Conservation (phyloP, 2,888 invertebrate genomes). For the Deilephila elpenor region DNA sequence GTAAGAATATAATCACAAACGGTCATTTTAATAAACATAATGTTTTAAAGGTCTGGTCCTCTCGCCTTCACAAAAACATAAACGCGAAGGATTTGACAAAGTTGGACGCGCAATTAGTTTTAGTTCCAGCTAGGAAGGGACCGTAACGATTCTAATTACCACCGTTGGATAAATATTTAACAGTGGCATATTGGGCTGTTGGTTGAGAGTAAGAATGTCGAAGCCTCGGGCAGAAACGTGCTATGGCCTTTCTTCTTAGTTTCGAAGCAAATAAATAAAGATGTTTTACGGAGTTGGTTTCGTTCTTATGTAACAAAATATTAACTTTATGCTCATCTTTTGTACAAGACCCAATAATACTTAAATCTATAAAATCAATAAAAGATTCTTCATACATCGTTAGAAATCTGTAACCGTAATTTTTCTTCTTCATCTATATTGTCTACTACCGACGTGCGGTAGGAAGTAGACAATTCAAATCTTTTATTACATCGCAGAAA, state of each 20-base stretch:
- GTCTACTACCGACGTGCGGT: no score
- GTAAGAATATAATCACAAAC: constrained; percentile 7
- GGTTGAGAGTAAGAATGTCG: background rate
- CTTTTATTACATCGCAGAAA: no score
- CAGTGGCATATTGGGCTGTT: constrained; percentile 33
- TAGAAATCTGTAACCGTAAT: no score
- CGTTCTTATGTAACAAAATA: background rate
- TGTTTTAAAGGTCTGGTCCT: background rate
- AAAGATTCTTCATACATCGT: no score
- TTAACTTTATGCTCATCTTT: no score
- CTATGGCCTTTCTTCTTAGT: no score
- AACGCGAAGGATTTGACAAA: constrained; percentile 16
- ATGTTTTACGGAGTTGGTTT: background rate
- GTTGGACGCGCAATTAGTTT: constrained; percentile 28
- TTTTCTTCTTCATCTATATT: no score
- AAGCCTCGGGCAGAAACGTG: no score
- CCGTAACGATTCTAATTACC: constrained; percentile 38
- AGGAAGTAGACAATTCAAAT: no score
- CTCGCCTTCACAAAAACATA: constrained; percentile 12
- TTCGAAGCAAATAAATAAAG: no score
- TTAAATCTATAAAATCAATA: no score
- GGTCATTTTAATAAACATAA: background rate
- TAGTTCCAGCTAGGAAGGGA: constrained; percentile 28
- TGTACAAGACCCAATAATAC: no score
- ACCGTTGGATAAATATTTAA: constrained; percentile 41